Conservation (phyloP, 2,113 vertebrate species). For the Pholis gunnellus region DNA sequence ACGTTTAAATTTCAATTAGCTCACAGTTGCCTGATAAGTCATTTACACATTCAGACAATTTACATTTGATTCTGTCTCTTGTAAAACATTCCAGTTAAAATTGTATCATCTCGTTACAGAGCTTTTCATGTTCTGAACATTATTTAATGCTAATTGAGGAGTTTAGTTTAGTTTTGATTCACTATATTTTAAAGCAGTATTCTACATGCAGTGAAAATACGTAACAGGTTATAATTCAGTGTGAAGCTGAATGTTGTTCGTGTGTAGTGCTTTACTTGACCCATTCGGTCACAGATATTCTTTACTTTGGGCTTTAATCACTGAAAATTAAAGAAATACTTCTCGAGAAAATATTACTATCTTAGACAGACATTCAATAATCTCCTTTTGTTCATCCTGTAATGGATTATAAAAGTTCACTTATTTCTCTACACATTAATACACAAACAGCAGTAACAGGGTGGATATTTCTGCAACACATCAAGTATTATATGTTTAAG, state of each 20-base stretch:
- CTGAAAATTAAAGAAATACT: constrained; percentile 33
- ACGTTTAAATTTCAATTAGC: constrained; percentile 15
- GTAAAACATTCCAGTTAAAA: constrained; percentile 10
- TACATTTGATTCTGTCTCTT: constrained; percentile 2
- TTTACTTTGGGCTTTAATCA: constrained; percentile 39
- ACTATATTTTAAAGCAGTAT: constrained; percentile 35
- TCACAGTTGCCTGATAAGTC: neutral
- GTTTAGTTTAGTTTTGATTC: constrained; percentile 14
- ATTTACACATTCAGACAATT: constrained; percentile 6
- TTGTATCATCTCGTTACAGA: constrained; percentile 22
- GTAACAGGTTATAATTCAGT: constrained; percentile 22
- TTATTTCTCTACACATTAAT: constrained; percentile 26
- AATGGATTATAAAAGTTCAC: constrained; percentile 34
- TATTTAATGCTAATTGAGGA: constrained; percentile 34
- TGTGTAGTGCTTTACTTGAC: constrained; percentile 1
- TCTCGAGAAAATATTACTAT: constrained; percentile 47
- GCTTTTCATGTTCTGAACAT: constrained; percentile 11
- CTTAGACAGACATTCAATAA: constrained; percentile 50
- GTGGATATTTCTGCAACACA: constrained; percentile 2
- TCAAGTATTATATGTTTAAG: neutral
- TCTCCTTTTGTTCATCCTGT: constrained; percentile 56
- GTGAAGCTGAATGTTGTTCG: neutral
- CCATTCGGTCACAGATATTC: constrained; percentile 27
- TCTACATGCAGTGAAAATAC: neutral
- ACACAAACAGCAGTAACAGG: constrained; percentile 21